These are phyloP conservation scores for Onychomys arenicola DNA, from an alignment of 2,797 vertebrate species.

Conservation along the genomic window DNA sequence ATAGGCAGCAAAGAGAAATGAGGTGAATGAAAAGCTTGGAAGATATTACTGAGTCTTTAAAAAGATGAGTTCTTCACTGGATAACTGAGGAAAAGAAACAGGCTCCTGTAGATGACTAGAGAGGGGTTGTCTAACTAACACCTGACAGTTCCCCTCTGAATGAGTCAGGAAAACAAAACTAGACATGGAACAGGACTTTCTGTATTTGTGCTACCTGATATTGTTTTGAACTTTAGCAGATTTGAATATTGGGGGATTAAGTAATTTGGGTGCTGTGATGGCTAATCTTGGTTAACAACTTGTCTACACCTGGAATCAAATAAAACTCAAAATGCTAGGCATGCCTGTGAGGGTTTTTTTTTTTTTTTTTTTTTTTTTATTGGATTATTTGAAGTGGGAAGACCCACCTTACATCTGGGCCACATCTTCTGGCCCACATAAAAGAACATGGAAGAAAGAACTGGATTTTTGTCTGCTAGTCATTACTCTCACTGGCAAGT, in stretches of 20 bases:
- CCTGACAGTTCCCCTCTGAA: background rate
- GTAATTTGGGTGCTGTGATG: too few relatives aligned
- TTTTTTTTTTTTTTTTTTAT: background rate
- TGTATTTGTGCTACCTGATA: background rate
- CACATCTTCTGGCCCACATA: background rate
- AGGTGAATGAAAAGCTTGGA: background rate
- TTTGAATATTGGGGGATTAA: background rate
- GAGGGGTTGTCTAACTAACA: background rate
- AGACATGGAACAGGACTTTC: background rate
- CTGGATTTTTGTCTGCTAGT: background rate
- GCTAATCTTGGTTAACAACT: background rate
- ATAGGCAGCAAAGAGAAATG: background rate
- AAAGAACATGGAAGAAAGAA: background rate
- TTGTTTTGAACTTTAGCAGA: background rate
- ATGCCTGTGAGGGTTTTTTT: background rate
- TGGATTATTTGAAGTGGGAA: background rate
- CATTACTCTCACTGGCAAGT: too few relatives aligned
- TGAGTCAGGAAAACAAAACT: background rate
- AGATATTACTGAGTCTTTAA: background rate
- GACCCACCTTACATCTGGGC: background rate
- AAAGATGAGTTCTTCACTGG: background rate
- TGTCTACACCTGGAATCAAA: background rate
- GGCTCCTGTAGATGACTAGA: too few relatives aligned
- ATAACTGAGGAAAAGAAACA: background rate
- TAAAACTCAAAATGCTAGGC: background rate